Conservation (phyloP, 2,797 vertebrate species). For the Mormyrus proboscirostris region DNA sequence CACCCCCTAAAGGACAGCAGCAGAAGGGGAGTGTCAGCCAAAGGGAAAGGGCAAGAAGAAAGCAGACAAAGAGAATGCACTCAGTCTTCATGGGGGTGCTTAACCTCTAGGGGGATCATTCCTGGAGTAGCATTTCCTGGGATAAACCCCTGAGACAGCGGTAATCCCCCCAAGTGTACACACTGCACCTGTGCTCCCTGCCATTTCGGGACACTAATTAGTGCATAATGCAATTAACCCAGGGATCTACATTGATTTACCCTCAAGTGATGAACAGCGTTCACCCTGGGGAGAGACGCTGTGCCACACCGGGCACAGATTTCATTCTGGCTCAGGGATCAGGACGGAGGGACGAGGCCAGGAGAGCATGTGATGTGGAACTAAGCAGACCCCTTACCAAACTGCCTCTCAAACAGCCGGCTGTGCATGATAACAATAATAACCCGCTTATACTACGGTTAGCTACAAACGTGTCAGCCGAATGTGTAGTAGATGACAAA, state of each 20-base stretch:
- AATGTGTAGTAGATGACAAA: not conserved
- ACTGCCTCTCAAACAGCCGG: not conserved
- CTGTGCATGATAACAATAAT: not conserved
- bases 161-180: not conserved
- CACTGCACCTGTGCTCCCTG: not conserved
- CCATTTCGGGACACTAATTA: conserved; percentile 1
- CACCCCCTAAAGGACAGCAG: not conserved
- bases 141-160: not conserved
- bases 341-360: not conserved
- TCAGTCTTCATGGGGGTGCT: not conserved
- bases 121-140: not conserved
- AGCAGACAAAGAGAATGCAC: not conserved
- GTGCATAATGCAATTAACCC: conserved; percentile 5
- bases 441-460: not conserved
- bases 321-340: not conserved
- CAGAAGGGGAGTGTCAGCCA: not conserved
- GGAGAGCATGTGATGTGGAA: not conserved
- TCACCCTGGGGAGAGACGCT: not conserved
- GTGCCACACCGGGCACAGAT: not conserved
- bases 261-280: not conserved
- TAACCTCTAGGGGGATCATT: not conserved
- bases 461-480: not conserved
- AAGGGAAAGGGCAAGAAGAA: not conserved
- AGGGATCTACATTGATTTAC: conserved; percentile 6
- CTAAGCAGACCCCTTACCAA: not conserved